These are phyloP conservation scores for Etheostoma spectabile DNA, from an alignment of 2,113 vertebrate species.

Conservation along the genomic window DNA sequence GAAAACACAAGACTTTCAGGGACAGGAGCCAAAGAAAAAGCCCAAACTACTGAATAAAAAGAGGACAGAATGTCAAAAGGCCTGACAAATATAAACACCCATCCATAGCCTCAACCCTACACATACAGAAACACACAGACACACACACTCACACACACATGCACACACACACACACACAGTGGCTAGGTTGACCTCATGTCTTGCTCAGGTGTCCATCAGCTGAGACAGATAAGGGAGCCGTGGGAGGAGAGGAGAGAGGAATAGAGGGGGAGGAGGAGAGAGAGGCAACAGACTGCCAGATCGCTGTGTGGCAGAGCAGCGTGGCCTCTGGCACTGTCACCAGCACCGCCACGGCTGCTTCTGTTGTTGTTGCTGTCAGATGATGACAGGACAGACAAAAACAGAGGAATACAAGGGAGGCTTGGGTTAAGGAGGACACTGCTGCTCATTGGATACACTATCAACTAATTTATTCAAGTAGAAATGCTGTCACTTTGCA, in stretches of 20 bases:
- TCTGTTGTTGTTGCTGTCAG: slow-evolving; percentile 62
- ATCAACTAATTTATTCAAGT: slow-evolving; percentile 26
- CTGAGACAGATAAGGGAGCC: slow-evolving; percentile 47
- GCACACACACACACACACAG: slow-evolving; percentile 17
- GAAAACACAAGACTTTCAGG: too few relatives aligned
- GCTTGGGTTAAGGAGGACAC: slow-evolving; percentile 25
- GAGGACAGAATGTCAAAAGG: slow-evolving; percentile 20
- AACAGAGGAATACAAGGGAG: slow-evolving; percentile 47
- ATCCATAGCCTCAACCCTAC: not conserved
- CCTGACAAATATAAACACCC: slow-evolving; percentile 31
- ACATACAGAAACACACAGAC: slow-evolving; percentile 2
- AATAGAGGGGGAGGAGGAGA: not conserved
- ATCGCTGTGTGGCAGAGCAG: slow-evolving; percentile 64
- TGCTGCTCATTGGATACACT: slow-evolving; percentile 19
- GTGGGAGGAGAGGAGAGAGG: not conserved
- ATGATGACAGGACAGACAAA: slow-evolving; percentile 56
- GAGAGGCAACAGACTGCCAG: slow-evolving; percentile 64
- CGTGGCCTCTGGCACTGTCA: slow-evolving; percentile 71
- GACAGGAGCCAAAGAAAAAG: not conserved
- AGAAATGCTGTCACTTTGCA: slow-evolving; percentile 32
- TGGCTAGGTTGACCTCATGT: slow-evolving; percentile 60
- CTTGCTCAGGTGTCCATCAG: slow-evolving; percentile 65
- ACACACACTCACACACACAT: not conserved
- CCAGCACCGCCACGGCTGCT: slow-evolving; percentile 33
- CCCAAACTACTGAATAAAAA: slow-evolving; percentile 17